Conservation (phyloP, 2,888 invertebrate genomes). For the Habrosyne pyritoides region DNA sequence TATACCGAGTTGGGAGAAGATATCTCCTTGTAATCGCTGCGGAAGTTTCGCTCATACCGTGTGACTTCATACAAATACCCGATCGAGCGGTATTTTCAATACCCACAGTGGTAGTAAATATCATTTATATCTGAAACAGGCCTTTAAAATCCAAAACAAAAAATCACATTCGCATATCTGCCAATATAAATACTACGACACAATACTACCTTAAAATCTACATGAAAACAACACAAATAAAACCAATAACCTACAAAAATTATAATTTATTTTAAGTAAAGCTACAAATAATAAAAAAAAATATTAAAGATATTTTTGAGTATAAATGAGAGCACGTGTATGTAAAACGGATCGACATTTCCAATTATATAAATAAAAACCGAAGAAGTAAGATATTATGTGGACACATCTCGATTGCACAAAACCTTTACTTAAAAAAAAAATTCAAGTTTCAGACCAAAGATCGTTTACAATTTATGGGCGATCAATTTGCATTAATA, state of each 20-base stretch:
- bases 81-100: no score
- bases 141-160: no score
- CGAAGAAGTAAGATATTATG: constrained; percentile 15
- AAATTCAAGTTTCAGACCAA: no score
- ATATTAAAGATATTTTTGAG: constrained; percentile 66
- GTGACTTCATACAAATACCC: no score
- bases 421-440: neutral
- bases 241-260: constrained; percentile 62
- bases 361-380: constrained; percentile 43
- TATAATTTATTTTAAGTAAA: constrained; percentile 77
- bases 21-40: no score
- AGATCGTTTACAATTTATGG: no score
- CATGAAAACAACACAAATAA: constrained; percentile 36
- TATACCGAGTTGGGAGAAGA: no score
- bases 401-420: neutral
- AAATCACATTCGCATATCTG: neutral
- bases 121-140: no score
- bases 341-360: constrained; percentile 14
- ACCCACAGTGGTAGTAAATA: no score
- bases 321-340: constrained; percentile 51
- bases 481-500: no score
- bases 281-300: constrained; percentile 65
- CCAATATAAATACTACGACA: neutral
- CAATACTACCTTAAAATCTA: neutral
- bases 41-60: no score